Evolutionary conservation across 2,797 vertebrate species (phyloP).

Genomic region (Hylomyscus alleni): DNA sequence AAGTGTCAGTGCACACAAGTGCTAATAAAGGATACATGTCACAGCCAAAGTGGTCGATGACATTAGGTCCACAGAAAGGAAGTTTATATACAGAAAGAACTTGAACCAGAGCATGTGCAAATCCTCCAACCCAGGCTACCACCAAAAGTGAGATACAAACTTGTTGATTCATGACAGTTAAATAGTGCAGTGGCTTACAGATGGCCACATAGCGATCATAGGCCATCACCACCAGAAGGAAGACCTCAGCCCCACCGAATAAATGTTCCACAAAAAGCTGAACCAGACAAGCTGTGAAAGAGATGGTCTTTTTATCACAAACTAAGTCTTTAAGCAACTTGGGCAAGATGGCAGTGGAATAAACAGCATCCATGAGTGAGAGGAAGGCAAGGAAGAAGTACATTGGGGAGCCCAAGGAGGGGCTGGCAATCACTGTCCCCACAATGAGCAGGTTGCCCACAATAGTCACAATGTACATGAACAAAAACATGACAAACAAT

Average conservation of each 20-base stretch:
- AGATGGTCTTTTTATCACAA: constrained; percentile 10
- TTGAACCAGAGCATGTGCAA: constrained; percentile 15
- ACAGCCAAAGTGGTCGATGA: background rate
- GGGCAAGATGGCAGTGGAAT: constrained; percentile 2
- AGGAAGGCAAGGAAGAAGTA: constrained; percentile 51
- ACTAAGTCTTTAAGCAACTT: constrained; percentile 8
- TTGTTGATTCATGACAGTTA: background rate
- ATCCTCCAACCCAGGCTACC: background rate
- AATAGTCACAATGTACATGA: constrained; percentile 69
- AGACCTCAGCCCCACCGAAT: background rate
- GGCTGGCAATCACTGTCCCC: background rate
- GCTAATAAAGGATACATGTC: background rate
- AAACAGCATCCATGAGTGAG: constrained; percentile 41
- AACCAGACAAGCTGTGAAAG: constrained; percentile 12
- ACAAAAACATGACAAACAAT: constrained; percentile 64
- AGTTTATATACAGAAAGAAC: constrained; percentile 19
- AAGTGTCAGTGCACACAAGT: background rate
- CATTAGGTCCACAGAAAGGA: constrained; percentile 53
- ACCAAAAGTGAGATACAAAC: background rate
- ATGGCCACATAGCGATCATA: constrained; percentile 59
- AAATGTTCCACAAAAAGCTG: constrained; percentile 3
- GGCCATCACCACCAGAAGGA: constrained; percentile 33
- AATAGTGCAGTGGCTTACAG: constrained; percentile 47
- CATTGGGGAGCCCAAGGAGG: background rate
- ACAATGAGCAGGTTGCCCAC: constrained; percentile 70